Percentiles rank a stretch among this genome's conserved stretches.
These are phyloP conservation scores for Phataginus tricuspis DNA, from an alignment of 2,797 vertebrate genomes.

Conservation along the genomic window DNA sequence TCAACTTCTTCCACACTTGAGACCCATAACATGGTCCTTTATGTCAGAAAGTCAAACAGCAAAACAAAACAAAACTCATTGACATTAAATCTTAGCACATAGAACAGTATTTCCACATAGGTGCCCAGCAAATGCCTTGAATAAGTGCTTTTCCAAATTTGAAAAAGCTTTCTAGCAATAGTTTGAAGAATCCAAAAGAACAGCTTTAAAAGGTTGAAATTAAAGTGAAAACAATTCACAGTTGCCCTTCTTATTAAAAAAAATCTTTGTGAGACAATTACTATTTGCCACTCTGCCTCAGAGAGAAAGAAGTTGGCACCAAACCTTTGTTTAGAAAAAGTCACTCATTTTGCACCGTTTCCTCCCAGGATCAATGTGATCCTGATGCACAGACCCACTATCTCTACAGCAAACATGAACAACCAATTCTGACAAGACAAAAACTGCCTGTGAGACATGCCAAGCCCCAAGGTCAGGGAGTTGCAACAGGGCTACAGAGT, in stretches of 20 bases:
- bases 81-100: neutral
- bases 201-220: neutral
- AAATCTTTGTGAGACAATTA: neutral
- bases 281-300: neutral
- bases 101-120: neutral
- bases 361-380: neutral
- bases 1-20: neutral
- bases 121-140: neutral
- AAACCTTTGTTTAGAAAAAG: neutral
- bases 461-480: neutral
- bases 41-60: neutral
- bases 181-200: neutral
- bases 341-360: neutral
- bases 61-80: neutral
- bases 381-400: neutral
- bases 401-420: neutral
- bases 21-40: neutral
- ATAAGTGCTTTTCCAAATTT: neutral
- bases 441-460: neutral
- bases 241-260: neutral
- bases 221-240: neutral
- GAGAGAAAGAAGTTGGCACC: neutral
- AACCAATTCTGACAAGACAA: neutral
- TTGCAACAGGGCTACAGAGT: neutral
- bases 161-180: neutral